A percentile compares a stretch with the other conserved stretches of the same genome.
Evolutionary conservation across 2,888 invertebrate species (phyloP).

Genomic region (Poecilobothrus nobilitatus): DNA sequence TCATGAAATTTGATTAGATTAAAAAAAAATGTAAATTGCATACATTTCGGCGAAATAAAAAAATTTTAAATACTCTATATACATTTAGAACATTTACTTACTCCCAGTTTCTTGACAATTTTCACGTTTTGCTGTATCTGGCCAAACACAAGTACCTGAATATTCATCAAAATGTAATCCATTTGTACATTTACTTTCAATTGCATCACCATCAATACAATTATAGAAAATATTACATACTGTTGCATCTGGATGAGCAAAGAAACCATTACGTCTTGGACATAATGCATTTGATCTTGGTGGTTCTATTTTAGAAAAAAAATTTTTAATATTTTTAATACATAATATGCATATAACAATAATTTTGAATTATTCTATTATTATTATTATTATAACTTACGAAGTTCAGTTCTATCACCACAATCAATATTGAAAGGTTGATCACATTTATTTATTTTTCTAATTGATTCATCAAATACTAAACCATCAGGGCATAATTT

Average conservation of each 20-base stretch:
- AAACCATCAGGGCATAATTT: conserved; percentile 82
- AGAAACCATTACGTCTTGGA: conserved; percentile 82
- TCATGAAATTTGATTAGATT: too few relatives aligned
- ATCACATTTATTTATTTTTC: conserved; percentile 85
- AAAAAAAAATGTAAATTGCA: conserved; percentile 2
- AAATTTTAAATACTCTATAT: not conserved
- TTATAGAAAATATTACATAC: conserved; percentile 82
- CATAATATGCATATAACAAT: too few relatives aligned
- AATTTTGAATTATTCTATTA: too few relatives aligned
- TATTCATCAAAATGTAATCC: conserved; percentile 86
- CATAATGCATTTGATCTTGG: conserved; percentile 61
- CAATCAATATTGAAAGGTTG: conserved; percentile 89
- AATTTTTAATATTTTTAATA: not conserved
- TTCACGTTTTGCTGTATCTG: conserved; percentile 65
- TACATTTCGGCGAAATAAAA: too few relatives aligned
- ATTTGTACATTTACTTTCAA: conserved; percentile 73
- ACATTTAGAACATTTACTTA: conserved; percentile 34
- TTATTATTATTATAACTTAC: conserved; percentile 53
- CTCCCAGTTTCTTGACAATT: conserved; percentile 56
- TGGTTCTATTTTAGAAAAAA: conserved; percentile 53
- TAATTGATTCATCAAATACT: conserved; percentile 75
- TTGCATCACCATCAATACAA: conserved; percentile 77
- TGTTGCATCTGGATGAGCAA: conserved; percentile 74
- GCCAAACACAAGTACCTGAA: conserved; percentile 86
- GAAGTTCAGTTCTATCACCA: conserved; percentile 76